phyloP scores from a whole-genome alignment of 2,113 vertebrate genomes.

The Thinocorus orbignyianus region DNA sequence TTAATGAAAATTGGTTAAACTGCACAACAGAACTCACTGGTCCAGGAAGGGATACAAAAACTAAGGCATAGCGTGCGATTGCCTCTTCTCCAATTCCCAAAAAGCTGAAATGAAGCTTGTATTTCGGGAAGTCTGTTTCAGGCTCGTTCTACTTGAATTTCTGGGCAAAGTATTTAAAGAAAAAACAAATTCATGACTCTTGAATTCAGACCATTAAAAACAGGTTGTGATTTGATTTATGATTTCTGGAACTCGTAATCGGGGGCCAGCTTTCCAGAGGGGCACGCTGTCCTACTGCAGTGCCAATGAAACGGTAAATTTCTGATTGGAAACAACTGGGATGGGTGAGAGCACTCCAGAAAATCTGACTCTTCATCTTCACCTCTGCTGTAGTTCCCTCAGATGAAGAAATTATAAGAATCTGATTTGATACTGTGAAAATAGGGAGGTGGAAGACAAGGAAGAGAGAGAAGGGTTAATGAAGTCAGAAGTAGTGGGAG shows the following conservation, averaged over 20 bases:
- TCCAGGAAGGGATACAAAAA: not conserved
- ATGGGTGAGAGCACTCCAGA: not conserved
- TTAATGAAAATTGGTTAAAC: not conserved
- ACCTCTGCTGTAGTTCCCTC: not conserved
- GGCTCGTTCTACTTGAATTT: not conserved
- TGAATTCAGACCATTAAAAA: not conserved
- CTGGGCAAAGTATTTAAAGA: not conserved
- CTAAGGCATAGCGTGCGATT: not conserved
- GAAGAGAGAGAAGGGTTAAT: slow-evolving; percentile 56
- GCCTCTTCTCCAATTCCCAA: not conserved
- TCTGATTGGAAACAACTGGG: not conserved
- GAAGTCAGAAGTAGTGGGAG: slow-evolving; percentile 42
- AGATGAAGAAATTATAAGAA: no score
- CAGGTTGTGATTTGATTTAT: not conserved
- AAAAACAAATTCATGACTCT: not conserved
- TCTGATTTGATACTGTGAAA: not conserved
- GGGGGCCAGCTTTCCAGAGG: not conserved
- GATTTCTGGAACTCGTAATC: not conserved
- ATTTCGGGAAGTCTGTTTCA: not conserved
- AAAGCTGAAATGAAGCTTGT: not conserved
- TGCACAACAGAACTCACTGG: not conserved
- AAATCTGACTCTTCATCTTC: not conserved
- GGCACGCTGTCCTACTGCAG: not conserved
- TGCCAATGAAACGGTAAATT: not conserved
- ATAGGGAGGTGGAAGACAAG: slow-evolving; percentile 5